Evolutionary conservation across 2,888 invertebrate species (phyloP), one percentile per base, ranked within the genome.

Genomic region (Ormyrus rosae): DNA sequence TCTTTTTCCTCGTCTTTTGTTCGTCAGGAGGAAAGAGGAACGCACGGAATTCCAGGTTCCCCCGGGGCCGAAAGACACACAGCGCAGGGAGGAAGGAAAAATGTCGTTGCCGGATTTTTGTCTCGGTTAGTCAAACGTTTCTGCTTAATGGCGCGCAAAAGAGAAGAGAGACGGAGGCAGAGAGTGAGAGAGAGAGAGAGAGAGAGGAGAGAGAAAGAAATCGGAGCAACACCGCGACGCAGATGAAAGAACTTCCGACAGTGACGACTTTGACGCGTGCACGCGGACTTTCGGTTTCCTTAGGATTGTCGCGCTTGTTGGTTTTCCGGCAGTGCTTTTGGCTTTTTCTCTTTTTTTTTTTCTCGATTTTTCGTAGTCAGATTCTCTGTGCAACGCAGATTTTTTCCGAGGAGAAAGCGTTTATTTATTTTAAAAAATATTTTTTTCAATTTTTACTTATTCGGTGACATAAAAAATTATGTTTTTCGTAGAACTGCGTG

Each of bases 61-160:
- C 83, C 76, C 69, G 73, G 60, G 73, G 61, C 68, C 50, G 77
- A 51, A 53, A 61, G 58, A 10, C 48, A 76, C 34, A 71, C 55
- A 56, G 72, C 63, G 55, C 68, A 34, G 34, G 45, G 58, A 58
- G 83, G 83, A 84, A 81, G 83, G 85, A 88, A 88, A 88, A 89
- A 88, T 88, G 86, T 89, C 87, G 86, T 83, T 83, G 85, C 82
- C 85, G 87, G 87, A 89, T 90, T 90, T 90, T 90, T 89, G 89
- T 90, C 89, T 89, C 87, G 90, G 90, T 90, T 90, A 90, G 90
- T 88, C 88, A 87, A 89, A 89, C 88, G 86, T 84, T 89, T 88
- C 86, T 89, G 90, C 84, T 90, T 89, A 90, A 90, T 90, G 90
- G 90, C 85, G 88, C 85, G 89, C 85, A 86, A 88, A 85, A 86